Percentiles rank a stretch among this genome's conserved stretches.
These are phyloP conservation scores for Craseonycteris thonglongyai DNA, from an alignment of 2,113 vertebrate genomes.

Conservation along the genomic window DNA sequence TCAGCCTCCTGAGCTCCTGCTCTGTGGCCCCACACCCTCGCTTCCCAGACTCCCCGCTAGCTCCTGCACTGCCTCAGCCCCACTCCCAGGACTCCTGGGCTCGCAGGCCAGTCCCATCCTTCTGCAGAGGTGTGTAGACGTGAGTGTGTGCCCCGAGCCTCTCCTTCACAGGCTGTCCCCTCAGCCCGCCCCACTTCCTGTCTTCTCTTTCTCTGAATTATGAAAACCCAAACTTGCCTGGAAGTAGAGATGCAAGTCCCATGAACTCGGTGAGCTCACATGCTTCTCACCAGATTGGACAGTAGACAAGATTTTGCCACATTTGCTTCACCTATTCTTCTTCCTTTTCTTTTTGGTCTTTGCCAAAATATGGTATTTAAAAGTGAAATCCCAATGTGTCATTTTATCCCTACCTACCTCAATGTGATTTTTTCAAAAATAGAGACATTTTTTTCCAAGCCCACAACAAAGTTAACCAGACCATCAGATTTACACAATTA, in stretches of 20 bases:
- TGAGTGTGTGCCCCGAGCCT: not conserved
- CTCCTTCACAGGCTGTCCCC: not conserved
- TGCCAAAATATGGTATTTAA: not conserved
- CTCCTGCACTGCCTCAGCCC: not conserved
- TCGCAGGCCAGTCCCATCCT: not conserved
- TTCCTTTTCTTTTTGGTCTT: not conserved
- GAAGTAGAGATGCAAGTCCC: not conserved
- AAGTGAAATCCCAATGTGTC: not conserved
- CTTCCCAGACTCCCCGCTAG: not conserved
- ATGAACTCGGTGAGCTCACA: not conserved
- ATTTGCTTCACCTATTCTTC: not conserved
- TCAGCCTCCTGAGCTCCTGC: not conserved
- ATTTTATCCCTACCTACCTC: not conserved
- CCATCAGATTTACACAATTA: not conserved
- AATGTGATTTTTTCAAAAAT: not conserved
- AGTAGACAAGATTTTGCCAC: not conserved
- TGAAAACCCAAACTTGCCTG: not conserved
- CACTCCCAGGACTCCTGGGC: not conserved
- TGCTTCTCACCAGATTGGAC: not conserved
- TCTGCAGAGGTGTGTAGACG: not conserved
- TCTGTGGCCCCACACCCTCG: not conserved
- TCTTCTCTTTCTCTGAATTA: not conserved
- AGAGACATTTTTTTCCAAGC: not conserved
- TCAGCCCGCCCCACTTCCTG: accelerated
- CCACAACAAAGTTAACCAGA: not conserved